phyloP scores from a whole-genome alignment of 2,113 vertebrate genomes.

The Aythya baeri region DNA sequence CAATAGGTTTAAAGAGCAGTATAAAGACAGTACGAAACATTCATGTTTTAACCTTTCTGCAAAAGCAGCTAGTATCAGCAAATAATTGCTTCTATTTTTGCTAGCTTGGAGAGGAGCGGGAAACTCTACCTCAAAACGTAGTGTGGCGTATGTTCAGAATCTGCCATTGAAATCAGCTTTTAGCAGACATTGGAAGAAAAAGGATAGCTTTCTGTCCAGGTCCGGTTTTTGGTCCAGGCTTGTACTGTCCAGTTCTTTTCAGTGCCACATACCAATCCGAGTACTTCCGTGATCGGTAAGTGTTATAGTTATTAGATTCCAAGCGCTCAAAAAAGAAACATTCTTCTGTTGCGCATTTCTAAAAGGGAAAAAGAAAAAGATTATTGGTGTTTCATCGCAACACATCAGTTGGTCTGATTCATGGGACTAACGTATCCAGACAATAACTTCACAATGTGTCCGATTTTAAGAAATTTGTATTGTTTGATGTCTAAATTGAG shows the following conservation, averaged over 20 bases:
- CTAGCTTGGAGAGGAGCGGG: background rate
- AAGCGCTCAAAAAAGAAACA: constrained; percentile 95
- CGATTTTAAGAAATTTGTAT: background rate
- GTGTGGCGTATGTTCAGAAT: background rate
- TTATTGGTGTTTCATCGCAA: background rate
- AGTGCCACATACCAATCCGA: constrained; percentile 95
- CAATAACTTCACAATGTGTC: background rate
- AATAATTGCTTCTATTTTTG: constrained; percentile 12
- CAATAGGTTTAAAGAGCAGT: background rate
- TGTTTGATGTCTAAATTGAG: background rate
- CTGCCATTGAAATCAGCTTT: constrained; percentile 78
- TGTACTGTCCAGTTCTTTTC: constrained; percentile 95
- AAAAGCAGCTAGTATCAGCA: constrained; percentile 35
- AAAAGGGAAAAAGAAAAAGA: constrained; percentile 42
- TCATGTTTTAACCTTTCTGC: constrained; percentile 25
- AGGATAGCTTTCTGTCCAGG: constrained; percentile 98
- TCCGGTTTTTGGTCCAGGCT: constrained; percentile 91
- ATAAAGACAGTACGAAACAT: constrained; percentile 19
- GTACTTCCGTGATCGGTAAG: constrained; percentile 95
- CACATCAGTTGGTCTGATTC: background rate
- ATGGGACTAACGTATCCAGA: background rate
- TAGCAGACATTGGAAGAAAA: constrained; percentile 96
- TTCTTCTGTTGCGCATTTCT: constrained; percentile 95
- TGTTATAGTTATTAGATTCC: constrained; percentile 98
- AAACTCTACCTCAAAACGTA: background rate